phyloP scores from a whole-genome alignment of 2,888 invertebrate species.

The Trissolcus brochymenae region DNA sequence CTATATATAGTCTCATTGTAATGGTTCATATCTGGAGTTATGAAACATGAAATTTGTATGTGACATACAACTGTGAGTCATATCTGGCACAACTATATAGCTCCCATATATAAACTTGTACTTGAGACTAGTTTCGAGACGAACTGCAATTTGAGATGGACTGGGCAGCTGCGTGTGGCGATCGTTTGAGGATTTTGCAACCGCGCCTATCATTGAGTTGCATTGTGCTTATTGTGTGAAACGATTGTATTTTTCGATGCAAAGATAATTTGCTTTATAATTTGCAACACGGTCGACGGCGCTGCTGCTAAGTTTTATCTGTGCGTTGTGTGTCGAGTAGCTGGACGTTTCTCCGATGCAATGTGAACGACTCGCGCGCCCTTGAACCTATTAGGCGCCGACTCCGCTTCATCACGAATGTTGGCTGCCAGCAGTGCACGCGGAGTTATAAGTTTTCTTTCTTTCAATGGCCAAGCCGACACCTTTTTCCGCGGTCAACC shows the following conservation, averaged over 20 bases:
- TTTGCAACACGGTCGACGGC: slow-evolving; percentile 57
- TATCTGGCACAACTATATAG: no score
- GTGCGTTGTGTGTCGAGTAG: slow-evolving; percentile 58
- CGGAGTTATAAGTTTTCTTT: slow-evolving; percentile 51
- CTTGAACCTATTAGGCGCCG: slow-evolving; percentile 65
- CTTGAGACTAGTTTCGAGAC: no score
- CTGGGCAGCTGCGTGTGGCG: no score
- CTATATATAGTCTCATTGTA: no score
- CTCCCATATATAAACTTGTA: no score
- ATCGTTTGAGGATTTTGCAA: slow-evolving; percentile 39
- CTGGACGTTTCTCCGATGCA: slow-evolving; percentile 58
- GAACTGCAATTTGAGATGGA: not conserved
- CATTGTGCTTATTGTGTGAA: slow-evolving; percentile 54
- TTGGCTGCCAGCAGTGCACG: slow-evolving; percentile 52
- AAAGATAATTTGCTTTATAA: slow-evolving; percentile 58
- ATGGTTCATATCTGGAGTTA: no score
- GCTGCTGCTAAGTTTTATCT: slow-evolving; percentile 61
- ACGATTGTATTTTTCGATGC: slow-evolving; percentile 57
- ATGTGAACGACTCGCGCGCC: slow-evolving; percentile 64
- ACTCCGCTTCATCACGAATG: slow-evolving; percentile 59
- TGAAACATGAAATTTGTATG: no score
- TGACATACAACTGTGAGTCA: no score
- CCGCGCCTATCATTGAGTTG: slow-evolving; percentile 48
- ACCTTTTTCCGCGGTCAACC: not conserved
- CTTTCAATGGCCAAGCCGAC: slow-evolving; percentile 37